Conservation (phyloP, 2,113 vertebrate species). For the Myrmecobius fasciatus region DNA sequence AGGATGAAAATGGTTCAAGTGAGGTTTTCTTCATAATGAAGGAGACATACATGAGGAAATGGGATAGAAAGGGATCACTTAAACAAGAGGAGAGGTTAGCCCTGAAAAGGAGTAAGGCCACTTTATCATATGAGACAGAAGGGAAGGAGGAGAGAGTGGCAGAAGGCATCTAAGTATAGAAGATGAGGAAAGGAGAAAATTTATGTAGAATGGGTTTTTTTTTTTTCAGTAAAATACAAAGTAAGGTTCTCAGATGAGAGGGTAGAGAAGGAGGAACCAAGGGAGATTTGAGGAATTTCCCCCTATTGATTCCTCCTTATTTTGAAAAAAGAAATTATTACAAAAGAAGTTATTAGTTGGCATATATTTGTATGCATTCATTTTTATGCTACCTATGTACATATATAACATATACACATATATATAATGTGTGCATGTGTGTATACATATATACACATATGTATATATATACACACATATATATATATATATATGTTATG, state of each 20-base stretch:
- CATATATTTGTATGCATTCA: too few relatives aligned
- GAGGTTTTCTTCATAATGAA: not conserved
- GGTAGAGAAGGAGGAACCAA: too few relatives aligned
- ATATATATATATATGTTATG: not conserved
- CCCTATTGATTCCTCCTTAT: too few relatives aligned
- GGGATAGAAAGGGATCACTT: not conserved
- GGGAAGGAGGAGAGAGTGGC: not conserved
- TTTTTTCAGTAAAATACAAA: not conserved
- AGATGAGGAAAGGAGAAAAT: not conserved
- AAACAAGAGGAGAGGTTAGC: not conserved
- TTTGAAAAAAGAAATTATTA: too few relatives aligned
- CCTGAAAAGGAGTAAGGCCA: not conserved
- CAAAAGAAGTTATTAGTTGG: not conserved
- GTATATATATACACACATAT: too few relatives aligned
- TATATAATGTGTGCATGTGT: not conserved
- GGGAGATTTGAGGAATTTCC: too few relatives aligned
- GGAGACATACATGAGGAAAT: not conserved
- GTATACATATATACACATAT: too few relatives aligned
- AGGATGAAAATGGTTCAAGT: not conserved
- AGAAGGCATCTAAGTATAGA: not conserved
- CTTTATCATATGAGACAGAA: not conserved
- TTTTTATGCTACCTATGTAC: too few relatives aligned
- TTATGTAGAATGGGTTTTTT: not conserved
- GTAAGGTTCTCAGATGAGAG: too few relatives aligned
- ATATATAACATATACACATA: too few relatives aligned